Percentiles rank a stretch among this genome's conserved stretches.
These are phyloP conservation scores for Tangachromis dhanisi DNA, from an alignment of 2,113 vertebrate genomes.

Conservation along the genomic window DNA sequence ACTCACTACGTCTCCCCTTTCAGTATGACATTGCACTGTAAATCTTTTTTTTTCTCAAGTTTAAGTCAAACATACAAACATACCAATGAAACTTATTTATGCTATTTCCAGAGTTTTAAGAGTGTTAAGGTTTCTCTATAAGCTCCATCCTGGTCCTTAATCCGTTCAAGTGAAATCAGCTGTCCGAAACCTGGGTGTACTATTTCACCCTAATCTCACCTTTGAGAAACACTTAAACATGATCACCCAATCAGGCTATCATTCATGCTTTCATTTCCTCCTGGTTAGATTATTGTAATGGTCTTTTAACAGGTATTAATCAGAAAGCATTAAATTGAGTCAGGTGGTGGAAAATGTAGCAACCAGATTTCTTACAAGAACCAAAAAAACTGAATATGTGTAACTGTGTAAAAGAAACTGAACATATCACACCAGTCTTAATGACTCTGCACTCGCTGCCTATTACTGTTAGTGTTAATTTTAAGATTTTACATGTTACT, in stretches of 20 bases:
- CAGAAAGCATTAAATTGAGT: background rate
- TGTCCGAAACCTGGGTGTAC: background rate
- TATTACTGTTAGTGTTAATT: background rate
- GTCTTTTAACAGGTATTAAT: background rate
- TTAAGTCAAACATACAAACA: background rate
- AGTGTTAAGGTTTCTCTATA: background rate
- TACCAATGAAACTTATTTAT: background rate
- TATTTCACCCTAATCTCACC: background rate
- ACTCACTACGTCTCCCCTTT: background rate
- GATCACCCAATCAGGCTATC: background rate
- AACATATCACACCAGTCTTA: background rate
- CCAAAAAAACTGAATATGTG: background rate
- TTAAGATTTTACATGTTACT: background rate
- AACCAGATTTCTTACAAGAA: background rate
- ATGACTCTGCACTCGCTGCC: background rate
- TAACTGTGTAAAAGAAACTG: background rate
- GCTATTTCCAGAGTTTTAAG: background rate
- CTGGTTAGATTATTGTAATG: background rate
- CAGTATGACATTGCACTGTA: background rate
- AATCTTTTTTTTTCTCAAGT: background rate
- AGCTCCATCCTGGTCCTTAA: background rate
- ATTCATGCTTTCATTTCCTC: background rate
- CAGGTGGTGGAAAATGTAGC: background rate
- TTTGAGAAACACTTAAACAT: background rate
- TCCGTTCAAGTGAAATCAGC: background rate